Evolutionary conservation across 92 coral and sea anemone genomes (phyloP), one percentile per base, ranked within the genome.

Genomic region (Zoanthus gigantus): DNA sequence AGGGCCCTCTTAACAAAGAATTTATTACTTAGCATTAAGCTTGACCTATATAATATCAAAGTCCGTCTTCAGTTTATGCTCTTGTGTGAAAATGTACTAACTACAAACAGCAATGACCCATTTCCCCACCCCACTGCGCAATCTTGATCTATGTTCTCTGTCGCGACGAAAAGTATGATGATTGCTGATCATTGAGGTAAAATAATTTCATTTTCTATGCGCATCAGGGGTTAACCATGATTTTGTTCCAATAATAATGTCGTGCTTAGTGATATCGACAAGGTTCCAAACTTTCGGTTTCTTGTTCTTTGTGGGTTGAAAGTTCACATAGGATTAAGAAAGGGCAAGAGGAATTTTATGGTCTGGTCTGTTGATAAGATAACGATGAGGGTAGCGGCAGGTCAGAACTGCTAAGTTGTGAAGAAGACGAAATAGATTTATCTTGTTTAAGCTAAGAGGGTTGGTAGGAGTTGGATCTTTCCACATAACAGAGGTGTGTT

Each of bases 21-120:
- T 23, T 23, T 23, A 23, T 23, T 23, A 23, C 23, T 23, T 23
- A 23, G 69, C 16, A 52, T 71, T 44, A 9, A 83, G 37, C 61
- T 83, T 48, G 14, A 83, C 78, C 87, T 68, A 83, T 3, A 83
- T 34, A 9, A 83, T 83, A 68, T 83, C 67, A 42, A 77, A 68
- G 66, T 83, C 67, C 16, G 87, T 17, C 65, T 83, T 78, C 44
- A 66, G 58, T 16, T 68, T 65, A 32, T 42, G 60, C 57, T 83
- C 77, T 44, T 69, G 74, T 69, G 10, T 69, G 30, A 30, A 69
- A 69, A 69, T 69, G 30, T 69, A 23, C 30, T 69, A 9, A 69
- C 29, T 69, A 69, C 44, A 63, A 0, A 82, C 61, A 82, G 86
- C 86, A 3, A 67, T 82, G 60, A 82, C 66, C 34, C 66, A 63